Evolutionary conservation across 2,113 vertebrate species (phyloP).

Genomic region (Rhinichthys klamathensis): DNA sequence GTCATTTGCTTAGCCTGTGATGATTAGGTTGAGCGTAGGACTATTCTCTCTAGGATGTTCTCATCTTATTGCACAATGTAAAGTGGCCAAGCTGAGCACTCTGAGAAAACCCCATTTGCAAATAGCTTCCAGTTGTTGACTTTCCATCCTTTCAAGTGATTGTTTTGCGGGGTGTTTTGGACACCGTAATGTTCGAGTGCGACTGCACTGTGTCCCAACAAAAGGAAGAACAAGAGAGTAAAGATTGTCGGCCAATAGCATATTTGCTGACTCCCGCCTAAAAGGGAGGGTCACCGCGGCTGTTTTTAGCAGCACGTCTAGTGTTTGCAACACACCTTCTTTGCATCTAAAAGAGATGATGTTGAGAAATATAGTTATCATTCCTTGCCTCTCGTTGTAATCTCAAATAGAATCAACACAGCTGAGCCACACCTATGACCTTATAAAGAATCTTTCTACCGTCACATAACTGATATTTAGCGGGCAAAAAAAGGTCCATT

Average conservation of each 20-base stretch:
- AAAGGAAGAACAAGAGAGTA: neutral
- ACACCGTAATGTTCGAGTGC: too few relatives aligned
- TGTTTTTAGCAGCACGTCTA: conserved; percentile 45
- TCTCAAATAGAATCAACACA: neutral
- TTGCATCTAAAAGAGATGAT: conserved; percentile 40
- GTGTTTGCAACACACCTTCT: conserved; percentile 49
- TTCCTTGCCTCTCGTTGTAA: neutral
- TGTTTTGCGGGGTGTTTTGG: neutral
- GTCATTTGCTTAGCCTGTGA: too few relatives aligned
- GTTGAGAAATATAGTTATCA: conserved; percentile 36
- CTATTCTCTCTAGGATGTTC: too few relatives aligned
- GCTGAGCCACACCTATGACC: neutral
- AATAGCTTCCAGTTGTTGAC: conserved; percentile 5
- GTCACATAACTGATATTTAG: too few relatives aligned
- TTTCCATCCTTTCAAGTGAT: neutral
- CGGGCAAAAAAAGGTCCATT: too few relatives aligned
- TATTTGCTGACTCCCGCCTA: neutral
- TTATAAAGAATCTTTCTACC: too few relatives aligned
- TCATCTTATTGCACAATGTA: conserved; percentile 14
- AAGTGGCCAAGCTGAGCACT: too few relatives aligned
- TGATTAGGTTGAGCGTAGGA: too few relatives aligned
- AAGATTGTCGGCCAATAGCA: neutral
- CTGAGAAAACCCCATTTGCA: too few relatives aligned
- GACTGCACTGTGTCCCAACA: neutral
- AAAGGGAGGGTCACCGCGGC: conserved; percentile 47